Conservation (phyloP, 92 coral and sea anemone species). For the Isaurus tuberculatus region DNA sequence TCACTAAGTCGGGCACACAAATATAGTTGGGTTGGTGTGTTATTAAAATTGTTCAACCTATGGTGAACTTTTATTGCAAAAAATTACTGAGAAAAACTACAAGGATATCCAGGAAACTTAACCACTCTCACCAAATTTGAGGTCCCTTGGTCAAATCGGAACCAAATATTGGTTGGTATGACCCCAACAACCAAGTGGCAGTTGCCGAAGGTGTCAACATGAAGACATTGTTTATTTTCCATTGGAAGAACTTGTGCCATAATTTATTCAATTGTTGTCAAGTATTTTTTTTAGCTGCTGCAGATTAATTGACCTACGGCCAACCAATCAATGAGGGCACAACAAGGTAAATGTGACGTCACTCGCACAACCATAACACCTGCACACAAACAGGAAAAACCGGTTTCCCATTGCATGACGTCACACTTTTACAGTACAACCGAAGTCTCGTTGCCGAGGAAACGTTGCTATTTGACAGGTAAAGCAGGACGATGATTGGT, state of each 20-base stretch:
- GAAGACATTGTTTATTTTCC: conserved; percentile 38
- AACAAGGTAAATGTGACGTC: conserved; percentile 87
- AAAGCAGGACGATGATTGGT: conserved; percentile 76
- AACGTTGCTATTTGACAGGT: conserved; percentile 78
- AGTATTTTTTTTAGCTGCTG: conserved; percentile 84
- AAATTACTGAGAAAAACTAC: neutral
- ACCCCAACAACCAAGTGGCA: conserved; percentile 13
- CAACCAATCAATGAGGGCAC: conserved; percentile 84
- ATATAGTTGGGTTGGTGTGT: neutral
- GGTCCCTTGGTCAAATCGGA: conserved; percentile 10
- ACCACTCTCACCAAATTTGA: neutral
- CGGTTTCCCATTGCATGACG: conserved; percentile 91
- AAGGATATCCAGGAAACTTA: conserved; percentile 11
- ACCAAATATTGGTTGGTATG: conserved; percentile 30
- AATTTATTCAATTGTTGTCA: conserved; percentile 83
- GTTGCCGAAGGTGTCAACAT: conserved; percentile 26
- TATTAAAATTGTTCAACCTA: neutral
- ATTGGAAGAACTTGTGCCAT: conserved; percentile 54
- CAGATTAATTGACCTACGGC: conserved; percentile 78
- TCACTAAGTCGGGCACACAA: neutral
- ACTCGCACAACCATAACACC: conserved; percentile 93
- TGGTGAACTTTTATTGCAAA: neutral
- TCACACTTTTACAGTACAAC: conserved; percentile 87
- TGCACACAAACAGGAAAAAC: conserved; percentile 94
- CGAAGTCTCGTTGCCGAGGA: conserved; percentile 80